A percentile compares a stretch with the other conserved stretches of the same genome.
phyloP scores from a whole-genome alignment of 2,113 vertebrate species.

The Microcebus jonahi region DNA sequence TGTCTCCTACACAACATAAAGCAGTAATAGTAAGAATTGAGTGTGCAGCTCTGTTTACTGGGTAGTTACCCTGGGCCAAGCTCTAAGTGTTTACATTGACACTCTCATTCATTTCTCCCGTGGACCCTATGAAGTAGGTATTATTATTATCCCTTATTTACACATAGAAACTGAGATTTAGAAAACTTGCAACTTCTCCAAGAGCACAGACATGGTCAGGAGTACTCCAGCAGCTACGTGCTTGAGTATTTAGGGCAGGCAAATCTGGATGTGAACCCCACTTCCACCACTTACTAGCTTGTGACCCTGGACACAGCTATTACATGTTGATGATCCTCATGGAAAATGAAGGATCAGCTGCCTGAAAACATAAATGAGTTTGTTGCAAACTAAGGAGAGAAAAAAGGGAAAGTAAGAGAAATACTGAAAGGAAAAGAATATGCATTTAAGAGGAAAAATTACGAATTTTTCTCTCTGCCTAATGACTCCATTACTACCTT shows the following conservation, averaged over 20 bases:
- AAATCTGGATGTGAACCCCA: not conserved
- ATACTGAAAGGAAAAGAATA: not conserved
- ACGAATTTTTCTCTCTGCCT: not conserved
- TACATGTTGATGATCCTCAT: not conserved
- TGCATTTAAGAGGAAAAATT: not conserved
- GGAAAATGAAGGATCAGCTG: not conserved
- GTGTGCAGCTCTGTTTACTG: not conserved
- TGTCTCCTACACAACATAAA: not conserved
- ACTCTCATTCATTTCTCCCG: constrained; percentile 2
- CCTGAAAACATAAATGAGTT: not conserved
- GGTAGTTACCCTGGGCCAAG: not conserved
- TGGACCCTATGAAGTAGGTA: not conserved
- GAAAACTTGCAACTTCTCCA: not conserved
- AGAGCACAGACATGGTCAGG: not conserved
- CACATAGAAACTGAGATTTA: not conserved
- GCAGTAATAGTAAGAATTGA: not conserved
- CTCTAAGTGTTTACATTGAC: not conserved
- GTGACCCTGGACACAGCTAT: not conserved
- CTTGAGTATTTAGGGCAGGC: not conserved
- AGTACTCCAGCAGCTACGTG: not conserved
- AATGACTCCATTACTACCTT: not conserved
- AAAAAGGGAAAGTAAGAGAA: not conserved
- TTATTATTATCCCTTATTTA: not conserved
- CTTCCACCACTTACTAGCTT: not conserved
- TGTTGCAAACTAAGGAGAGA: not conserved